Conservation (phyloP, 2,888 invertebrate species). For the Labia minor region DNA sequence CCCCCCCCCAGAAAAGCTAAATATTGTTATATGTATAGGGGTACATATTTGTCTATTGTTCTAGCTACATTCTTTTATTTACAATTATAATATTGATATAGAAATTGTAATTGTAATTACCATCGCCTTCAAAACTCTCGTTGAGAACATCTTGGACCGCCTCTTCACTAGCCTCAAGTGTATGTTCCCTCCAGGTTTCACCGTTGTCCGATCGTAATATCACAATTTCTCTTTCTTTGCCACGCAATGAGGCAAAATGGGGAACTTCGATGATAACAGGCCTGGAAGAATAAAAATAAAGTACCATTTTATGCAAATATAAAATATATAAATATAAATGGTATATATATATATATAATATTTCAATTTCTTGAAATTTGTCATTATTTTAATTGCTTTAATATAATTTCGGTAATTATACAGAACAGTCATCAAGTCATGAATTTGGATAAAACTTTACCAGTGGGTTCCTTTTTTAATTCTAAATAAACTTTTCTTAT, state of each 20-base stretch:
- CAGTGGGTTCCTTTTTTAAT: no score
- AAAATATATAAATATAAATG: no score
- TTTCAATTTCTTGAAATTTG: not conserved
- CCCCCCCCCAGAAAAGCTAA: no score
- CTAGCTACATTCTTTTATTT: no score
- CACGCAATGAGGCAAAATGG: slow-evolving; percentile 89
- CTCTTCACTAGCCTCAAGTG: slow-evolving; percentile 71
- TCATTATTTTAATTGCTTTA: not conserved
- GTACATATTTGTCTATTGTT: no score
- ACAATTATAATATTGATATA: no score
- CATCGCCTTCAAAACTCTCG: slow-evolving; percentile 79
- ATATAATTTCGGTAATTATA: no score
- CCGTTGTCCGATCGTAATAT: slow-evolving; percentile 95
- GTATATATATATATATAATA: not conserved
- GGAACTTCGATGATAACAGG: slow-evolving; percentile 93
- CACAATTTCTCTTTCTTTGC: slow-evolving; percentile 90
- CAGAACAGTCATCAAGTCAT: no score
- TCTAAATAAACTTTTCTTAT: no score
- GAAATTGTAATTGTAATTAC: no score
- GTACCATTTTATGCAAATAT: not conserved
- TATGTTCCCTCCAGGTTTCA: slow-evolving; percentile 96
- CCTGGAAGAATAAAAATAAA: slow-evolving; percentile 41
- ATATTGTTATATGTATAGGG: no score
- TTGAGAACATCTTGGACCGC: slow-evolving; percentile 84
- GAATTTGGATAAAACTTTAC: no score